Conservation (phyloP, 2,797 vertebrate genomes). For the Avahi laniger region DNA sequence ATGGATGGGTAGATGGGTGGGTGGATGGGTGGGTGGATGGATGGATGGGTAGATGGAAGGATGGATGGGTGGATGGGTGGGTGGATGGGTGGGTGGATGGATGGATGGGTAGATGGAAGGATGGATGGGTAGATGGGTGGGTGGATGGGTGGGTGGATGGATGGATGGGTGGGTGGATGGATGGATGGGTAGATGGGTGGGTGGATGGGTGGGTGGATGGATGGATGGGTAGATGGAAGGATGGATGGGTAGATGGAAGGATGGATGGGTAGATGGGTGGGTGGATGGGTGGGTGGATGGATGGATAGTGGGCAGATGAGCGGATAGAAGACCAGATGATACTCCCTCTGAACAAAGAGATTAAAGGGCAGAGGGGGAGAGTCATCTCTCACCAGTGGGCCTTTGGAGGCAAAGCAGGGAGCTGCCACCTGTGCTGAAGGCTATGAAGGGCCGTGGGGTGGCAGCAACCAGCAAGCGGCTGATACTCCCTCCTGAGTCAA, state of each 20-base stretch:
- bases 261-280: neutral
- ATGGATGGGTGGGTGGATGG: too few relatives aligned
- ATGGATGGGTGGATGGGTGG: too few relatives aligned
- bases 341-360: neutral
- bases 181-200: rapidly evolving
- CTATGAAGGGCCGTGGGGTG: neutral
- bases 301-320: too few relatives aligned
- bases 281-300: neutral
- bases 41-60: too few relatives aligned
- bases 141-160: too few relatives aligned
- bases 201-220: too few relatives aligned
- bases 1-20: too few relatives aligned
- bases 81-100: too few relatives aligned
- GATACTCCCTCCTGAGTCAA: neutral
- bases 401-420: neutral
- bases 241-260: neutral
- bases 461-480: neutral
- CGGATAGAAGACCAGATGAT: neutral
- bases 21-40: too few relatives aligned
- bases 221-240: too few relatives aligned
- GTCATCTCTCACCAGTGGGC: neutral
- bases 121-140: too few relatives aligned
- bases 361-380: neutral
- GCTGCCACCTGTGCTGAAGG: neutral
- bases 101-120: too few relatives aligned